These are phyloP conservation scores for Druceiella hillmani DNA, from an alignment of 2,888 invertebrate species.

Conservation along the genomic window DNA sequence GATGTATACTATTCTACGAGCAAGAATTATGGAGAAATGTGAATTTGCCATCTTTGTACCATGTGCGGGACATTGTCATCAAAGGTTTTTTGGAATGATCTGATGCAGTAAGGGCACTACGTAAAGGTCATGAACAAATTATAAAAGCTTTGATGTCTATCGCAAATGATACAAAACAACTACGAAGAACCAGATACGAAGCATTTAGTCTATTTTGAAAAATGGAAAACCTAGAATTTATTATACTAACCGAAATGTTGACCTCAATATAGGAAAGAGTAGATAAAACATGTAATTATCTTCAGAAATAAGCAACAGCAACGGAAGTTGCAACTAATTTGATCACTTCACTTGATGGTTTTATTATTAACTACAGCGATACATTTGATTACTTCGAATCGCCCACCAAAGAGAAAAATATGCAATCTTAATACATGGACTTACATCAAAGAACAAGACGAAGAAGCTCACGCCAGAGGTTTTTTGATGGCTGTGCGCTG, in stretches of 20 bases:
- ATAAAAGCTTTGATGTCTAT: no score
- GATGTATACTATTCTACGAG: constrained; percentile 25
- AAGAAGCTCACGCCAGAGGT: constrained; percentile 24
- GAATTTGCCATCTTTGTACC: constrained; percentile 24
- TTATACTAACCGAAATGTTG: constrained; percentile 25
- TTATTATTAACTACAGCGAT: constrained; percentile 21
- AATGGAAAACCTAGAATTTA: constrained; percentile 23
- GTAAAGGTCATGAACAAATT: constrained; percentile 23
- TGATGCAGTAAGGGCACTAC: constrained; percentile 24
- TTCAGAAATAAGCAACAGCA: constrained; percentile 24
- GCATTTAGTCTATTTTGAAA: constrained; percentile 20
- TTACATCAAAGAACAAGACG: constrained; percentile 25
- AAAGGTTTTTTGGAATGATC: constrained; percentile 25
- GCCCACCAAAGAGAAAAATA: constrained; percentile 19
- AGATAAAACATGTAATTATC: constrained; percentile 23
- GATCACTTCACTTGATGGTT: constrained; percentile 22
- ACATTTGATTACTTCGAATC: constrained; percentile 25
- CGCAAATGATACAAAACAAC: no score
- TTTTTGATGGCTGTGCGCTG: constrained; percentile 21
- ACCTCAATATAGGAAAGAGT: constrained; percentile 23
- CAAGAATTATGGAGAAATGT: constrained; percentile 26
- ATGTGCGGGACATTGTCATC: constrained; percentile 25
- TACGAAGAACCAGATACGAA: constrained; percentile 25
- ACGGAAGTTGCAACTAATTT: constrained; percentile 24
- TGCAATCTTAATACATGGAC: constrained; percentile 25